These are phyloP conservation scores for Paratrypauchen microcephalus DNA, from an alignment of 2,797 vertebrate species.

Conservation along the genomic window DNA sequence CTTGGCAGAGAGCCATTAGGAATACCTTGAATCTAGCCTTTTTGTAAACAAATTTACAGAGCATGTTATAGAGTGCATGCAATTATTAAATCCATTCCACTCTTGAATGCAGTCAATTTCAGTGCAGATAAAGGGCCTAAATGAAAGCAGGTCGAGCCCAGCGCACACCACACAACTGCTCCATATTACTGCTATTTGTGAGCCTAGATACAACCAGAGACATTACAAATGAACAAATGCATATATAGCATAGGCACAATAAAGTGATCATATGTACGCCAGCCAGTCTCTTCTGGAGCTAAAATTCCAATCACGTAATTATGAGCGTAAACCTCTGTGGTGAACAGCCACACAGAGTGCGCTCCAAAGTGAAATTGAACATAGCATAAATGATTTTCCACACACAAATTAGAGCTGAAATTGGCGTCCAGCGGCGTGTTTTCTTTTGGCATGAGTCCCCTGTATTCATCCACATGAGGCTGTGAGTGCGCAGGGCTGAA, in stretches of 20 bases:
- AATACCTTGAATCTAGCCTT: slow-evolving; percentile 51
- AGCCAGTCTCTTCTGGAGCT: slow-evolving; percentile 34
- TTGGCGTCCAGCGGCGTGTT: slow-evolving; percentile 21
- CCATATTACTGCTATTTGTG: slow-evolving; percentile 53
- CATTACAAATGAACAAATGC: slow-evolving; percentile 66
- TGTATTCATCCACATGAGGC: slow-evolving; percentile 20
- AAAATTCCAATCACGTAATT: slow-evolving; percentile 49
- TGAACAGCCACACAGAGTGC: slow-evolving; percentile 1
- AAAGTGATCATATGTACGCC: slow-evolving; percentile 38
- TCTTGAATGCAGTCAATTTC: slow-evolving; percentile 71
- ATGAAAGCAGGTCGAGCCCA: slow-evolving; percentile 60
- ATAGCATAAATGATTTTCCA: slow-evolving; percentile 37
- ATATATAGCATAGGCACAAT: slow-evolving; percentile 54
- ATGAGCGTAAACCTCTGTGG: slow-evolving; percentile 29
- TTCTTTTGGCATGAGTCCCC: slow-evolving; percentile 30
- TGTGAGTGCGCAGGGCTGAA: not conserved
- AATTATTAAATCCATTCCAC: slow-evolving; percentile 72
- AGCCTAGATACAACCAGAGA: slow-evolving; percentile 40
- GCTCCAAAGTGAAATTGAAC: slow-evolving; percentile 40
- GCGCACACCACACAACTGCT: slow-evolving; percentile 31
- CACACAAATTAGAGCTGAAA: slow-evolving; percentile 30
- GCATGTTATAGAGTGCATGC: slow-evolving; percentile 70
- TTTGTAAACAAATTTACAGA: slow-evolving; percentile 55
- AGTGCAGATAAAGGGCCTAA: slow-evolving; percentile 61
- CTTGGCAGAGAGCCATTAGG: slow-evolving; percentile 60